Evolutionary conservation across 2,797 vertebrate genomes (phyloP).

Genomic region (Kryptolebias ocellatus): DNA sequence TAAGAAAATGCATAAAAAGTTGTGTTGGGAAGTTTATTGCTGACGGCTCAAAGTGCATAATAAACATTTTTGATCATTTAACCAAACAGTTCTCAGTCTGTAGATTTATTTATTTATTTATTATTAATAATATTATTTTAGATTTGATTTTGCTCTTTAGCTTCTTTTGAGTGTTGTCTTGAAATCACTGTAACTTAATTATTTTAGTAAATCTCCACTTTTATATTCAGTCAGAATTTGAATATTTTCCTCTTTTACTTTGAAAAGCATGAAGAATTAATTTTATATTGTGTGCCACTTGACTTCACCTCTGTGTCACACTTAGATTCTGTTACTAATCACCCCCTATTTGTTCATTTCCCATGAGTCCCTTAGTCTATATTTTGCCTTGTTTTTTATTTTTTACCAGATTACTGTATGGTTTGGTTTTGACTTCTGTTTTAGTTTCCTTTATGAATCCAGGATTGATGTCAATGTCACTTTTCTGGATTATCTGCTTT

Average conservation of each 20-base stretch:
- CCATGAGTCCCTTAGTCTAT: not conserved
- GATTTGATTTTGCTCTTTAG: too few relatives aligned
- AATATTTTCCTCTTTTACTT: not conserved
- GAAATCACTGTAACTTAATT: too few relatives aligned
- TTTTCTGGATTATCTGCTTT: not conserved
- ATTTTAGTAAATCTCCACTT: not conserved
- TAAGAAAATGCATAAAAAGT: not conserved
- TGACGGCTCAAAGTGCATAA: not conserved
- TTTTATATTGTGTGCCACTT: too few relatives aligned
- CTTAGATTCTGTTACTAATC: too few relatives aligned
- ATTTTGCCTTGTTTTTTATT: not conserved
- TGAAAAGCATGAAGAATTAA: too few relatives aligned
- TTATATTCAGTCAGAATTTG: not conserved
- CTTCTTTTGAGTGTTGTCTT: not conserved
- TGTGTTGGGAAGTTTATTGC: not conserved
- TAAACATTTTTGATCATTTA: too few relatives aligned
- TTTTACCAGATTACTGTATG: not conserved
- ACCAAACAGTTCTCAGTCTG: too few relatives aligned
- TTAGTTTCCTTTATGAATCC: not conserved
- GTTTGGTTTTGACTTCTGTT: not conserved
- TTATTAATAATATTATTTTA: too few relatives aligned
- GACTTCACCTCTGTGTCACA: too few relatives aligned
- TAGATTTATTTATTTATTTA: too few relatives aligned
- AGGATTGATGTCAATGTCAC: not conserved
- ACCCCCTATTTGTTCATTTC: not conserved